Evolutionary conservation across 1,140 invertebrate species (phyloP).

Genomic region (Eriocheir sinensis): DNA sequence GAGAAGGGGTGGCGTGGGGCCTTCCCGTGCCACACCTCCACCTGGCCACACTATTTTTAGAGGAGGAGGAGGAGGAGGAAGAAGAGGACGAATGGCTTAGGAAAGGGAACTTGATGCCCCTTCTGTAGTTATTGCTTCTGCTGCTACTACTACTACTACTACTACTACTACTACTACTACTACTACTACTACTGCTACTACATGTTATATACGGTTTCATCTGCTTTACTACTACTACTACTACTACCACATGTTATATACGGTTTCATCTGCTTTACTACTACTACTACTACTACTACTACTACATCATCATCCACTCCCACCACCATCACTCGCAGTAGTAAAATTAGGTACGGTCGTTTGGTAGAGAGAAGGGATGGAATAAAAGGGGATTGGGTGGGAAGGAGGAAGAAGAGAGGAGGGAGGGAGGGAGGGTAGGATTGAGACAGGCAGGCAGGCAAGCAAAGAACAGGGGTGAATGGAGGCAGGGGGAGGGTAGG

Average conservation of each 20-base stretch:
- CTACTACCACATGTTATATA: background rate
- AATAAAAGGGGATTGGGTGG: no score
- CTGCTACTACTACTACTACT: background rate
- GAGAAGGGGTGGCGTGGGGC: background rate
- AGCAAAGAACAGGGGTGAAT: background rate
- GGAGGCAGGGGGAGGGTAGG: background rate
- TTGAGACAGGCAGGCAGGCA: no score
- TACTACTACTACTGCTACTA: constrained; percentile 24
- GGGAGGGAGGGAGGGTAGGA: no score
- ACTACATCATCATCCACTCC: background rate
- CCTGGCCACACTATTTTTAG: background rate
- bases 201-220: no score
- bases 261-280: background rate
- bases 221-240: background rate
- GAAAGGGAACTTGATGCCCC: background rate
- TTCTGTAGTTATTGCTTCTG: no score
- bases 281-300: background rate
- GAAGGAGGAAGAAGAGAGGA: no score
- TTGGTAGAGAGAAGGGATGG: background rate
- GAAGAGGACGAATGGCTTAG: background rate
- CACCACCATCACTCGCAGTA: background rate
- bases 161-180: constrained; percentile 24
- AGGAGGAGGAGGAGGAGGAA: no score
- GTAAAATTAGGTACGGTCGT: constrained; percentile 24
- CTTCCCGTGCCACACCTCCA: background rate